phyloP scores from a whole-genome alignment of 2,888 invertebrate species.

The Trachelus stipa region DNA sequence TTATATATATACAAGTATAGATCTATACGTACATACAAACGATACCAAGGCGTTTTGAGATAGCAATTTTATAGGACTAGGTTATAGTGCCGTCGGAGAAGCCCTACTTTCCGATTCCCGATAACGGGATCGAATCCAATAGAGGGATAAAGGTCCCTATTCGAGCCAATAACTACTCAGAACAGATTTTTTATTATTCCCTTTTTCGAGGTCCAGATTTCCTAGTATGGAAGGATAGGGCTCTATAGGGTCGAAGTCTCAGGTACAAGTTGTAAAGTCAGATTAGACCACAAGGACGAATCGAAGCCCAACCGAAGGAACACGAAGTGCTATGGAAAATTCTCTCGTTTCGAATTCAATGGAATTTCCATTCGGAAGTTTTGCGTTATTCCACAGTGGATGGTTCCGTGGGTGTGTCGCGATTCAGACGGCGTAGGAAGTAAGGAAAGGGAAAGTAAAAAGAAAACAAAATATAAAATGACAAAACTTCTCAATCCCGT shows the following conservation, averaged over 20 bases:
- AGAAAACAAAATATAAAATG: not conserved
- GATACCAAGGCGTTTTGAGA: not conserved
- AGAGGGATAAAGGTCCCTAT: constrained; percentile 3
- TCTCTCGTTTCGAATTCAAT: constrained; percentile 22
- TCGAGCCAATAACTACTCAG: constrained; percentile 12
- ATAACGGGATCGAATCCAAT: constrained; percentile 10
- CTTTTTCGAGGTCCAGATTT: constrained; percentile 2
- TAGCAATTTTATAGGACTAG: not conserved
- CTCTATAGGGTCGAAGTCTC: constrained; percentile 12
- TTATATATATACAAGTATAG: not conserved
- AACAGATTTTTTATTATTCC: constrained; percentile 17
- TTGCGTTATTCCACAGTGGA: constrained; percentile 10
- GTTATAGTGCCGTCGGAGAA: not conserved
- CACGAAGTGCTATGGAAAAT: not conserved
- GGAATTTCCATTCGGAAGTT: constrained; percentile 13
- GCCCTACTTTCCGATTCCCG: not conserved
- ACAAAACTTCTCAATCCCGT: not conserved
- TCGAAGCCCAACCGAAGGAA: constrained; percentile 1
- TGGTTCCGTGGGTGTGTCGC: not conserved
- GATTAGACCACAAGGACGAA: constrained; percentile 29
- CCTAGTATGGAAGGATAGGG: not conserved
- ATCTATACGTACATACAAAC: not conserved
- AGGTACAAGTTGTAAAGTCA: constrained; percentile 35
- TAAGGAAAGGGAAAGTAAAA: not conserved
- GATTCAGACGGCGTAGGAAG: not conserved